Conservation (phyloP, 1,140 invertebrate species). For the Ridgeia piscesae region DNA sequence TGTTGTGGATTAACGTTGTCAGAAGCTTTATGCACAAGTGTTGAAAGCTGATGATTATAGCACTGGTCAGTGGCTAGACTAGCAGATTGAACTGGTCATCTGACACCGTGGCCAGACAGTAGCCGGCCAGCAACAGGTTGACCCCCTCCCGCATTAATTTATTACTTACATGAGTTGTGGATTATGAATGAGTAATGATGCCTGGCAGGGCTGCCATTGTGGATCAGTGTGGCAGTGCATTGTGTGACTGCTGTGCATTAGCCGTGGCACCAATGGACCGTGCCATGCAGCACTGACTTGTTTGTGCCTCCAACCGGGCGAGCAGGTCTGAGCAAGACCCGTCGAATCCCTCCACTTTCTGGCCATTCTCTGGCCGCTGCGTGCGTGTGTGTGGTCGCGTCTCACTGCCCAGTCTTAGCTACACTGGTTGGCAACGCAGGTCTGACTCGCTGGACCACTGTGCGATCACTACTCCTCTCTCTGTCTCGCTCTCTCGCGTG, state of each 20-base stretch:
- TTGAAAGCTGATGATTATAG: not conserved
- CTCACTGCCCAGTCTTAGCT: not conserved
- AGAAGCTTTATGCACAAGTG: not conserved
- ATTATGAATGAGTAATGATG: slow-evolving; percentile 1
- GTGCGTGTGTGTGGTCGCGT: not conserved
- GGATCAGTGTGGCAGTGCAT: not conserved
- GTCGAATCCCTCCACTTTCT: not conserved
- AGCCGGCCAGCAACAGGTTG: not conserved
- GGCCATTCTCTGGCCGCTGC: not conserved
- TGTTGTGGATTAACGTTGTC: not conserved
- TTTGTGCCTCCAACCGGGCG: not conserved
- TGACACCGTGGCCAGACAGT: not conserved
- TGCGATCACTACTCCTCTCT: not conserved
- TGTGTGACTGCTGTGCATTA: not conserved
- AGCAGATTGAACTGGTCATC: not conserved
- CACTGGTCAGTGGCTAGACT: not conserved
- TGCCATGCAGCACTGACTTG: not conserved
- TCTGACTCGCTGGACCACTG: not conserved
- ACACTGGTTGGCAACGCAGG: not conserved
- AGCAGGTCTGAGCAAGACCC: not conserved
- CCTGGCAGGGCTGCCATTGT: not conserved
- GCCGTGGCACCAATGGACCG: not conserved
- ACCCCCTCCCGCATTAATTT: not conserved
- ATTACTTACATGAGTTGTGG: slow-evolving; percentile 1
- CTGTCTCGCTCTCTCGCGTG: too few relatives aligned